Conservation (phyloP, 2,888 invertebrate species). For the Priocnemis perturbator region DNA sequence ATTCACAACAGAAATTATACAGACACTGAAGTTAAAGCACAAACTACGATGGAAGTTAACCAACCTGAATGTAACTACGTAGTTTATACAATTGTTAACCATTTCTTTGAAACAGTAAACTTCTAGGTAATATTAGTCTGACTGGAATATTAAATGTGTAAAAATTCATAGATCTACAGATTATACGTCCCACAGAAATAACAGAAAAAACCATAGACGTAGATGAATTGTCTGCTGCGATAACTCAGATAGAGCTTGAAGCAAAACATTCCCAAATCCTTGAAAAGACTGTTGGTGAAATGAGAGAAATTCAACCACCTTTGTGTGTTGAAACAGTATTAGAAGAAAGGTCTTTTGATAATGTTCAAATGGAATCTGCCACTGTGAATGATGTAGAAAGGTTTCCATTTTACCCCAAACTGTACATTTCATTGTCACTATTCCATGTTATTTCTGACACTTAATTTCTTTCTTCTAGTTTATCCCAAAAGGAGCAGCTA, state of each 20-base stretch:
- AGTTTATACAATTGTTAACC: neutral
- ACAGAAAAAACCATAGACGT: no score
- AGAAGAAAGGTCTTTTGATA: neutral
- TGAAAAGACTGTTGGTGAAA: no score
- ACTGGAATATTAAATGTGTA: neutral
- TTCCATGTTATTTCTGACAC: neutral
- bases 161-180: neutral
- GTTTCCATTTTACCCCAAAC: neutral
- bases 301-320: no score
- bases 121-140: no score
- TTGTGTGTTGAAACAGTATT: no score
- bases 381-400: no score
- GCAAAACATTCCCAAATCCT: no score
- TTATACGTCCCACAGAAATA: neutral
- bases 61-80: neutral
- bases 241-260: no score
- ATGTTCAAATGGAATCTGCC: neutral
- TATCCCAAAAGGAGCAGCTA: neutral
- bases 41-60: neutral
- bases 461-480: neutral
- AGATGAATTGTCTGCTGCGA: no score
- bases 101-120: neutral
- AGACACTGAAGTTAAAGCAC: neutral
- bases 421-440: neutral
- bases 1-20: neutral